Evolutionary conservation across 2,113 vertebrate species (phyloP).

Genomic region (Grammomys dolichurus): DNA sequence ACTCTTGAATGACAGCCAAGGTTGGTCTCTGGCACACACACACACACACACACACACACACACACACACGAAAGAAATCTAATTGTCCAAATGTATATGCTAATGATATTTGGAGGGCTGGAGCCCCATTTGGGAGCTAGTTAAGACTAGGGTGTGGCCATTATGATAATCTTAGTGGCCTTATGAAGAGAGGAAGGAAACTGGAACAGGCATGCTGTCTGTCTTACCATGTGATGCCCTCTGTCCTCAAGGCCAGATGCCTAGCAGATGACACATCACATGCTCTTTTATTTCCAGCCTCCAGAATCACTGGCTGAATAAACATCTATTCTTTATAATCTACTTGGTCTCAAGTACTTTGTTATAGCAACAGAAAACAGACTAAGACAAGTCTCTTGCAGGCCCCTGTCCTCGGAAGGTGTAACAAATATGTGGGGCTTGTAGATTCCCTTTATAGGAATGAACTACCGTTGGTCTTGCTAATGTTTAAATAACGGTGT

Average conservation of each 20-base stretch:
- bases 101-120: neutral
- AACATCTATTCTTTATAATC: neutral
- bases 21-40: neutral
- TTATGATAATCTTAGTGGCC: too few species aligned
- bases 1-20: neutral
- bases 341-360: neutral
- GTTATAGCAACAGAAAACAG: conserved; percentile 26
- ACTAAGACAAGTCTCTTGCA: neutral
- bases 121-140: neutral
- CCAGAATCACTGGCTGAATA: neutral
- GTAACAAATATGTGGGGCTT: neutral
- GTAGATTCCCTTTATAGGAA: neutral
- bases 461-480: neutral
- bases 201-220: neutral
- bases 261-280: neutral
- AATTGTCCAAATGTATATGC: neutral
- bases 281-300: neutral
- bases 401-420: neutral
- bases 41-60: neutral
- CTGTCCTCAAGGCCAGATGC: neutral
- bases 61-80: neutral
- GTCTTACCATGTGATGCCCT: neutral
- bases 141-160: neutral
- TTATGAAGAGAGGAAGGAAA: neutral
- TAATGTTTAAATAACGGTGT: neutral